A percentile compares a stretch with the other conserved stretches of the same genome.
Conservation (phyloP, 1,140 invertebrate genomes). For the Pygmarrhopalites habei region DNA sequence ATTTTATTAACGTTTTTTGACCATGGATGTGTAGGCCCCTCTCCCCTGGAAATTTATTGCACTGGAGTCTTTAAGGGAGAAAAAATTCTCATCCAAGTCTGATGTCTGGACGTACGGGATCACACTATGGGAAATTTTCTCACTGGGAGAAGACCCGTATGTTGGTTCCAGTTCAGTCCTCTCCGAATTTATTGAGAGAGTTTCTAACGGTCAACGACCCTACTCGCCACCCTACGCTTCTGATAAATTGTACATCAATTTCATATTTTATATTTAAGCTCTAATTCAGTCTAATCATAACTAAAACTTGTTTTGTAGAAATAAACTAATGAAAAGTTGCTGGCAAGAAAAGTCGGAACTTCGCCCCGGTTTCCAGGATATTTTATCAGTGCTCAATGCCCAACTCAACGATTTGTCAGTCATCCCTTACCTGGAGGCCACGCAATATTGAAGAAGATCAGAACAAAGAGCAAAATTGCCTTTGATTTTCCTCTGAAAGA, state of each 20-base stretch:
- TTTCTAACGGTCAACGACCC: not conserved
- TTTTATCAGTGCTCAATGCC: not conserved
- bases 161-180: not conserved
- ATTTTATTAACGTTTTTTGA: not conserved
- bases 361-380: not conserved
- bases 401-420: not conserved
- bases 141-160: constrained; percentile 44
- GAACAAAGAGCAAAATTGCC: too few relatives aligned
- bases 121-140: constrained; percentile 47
- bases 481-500: too few relatives aligned
- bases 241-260: not conserved
- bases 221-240: not conserved
- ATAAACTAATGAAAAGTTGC: not conserved
- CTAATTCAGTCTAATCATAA: not conserved
- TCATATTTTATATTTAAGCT: not conserved
- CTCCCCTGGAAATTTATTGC: constrained; percentile 50
- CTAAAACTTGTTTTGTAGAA: not conserved
- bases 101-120: constrained; percentile 50
- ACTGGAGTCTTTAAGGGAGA: constrained; percentile 46
- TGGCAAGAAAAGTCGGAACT: not conserved
- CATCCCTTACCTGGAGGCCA: too few relatives aligned
- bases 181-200: not conserved
- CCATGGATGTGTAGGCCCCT: not conserved
- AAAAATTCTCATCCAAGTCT: constrained; percentile 45
- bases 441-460: too few relatives aligned